Evolutionary conservation across 2,888 invertebrate species (phyloP), one percentile per base, ranked within the genome.

Genomic region (Limnephilus marmoratus): DNA sequence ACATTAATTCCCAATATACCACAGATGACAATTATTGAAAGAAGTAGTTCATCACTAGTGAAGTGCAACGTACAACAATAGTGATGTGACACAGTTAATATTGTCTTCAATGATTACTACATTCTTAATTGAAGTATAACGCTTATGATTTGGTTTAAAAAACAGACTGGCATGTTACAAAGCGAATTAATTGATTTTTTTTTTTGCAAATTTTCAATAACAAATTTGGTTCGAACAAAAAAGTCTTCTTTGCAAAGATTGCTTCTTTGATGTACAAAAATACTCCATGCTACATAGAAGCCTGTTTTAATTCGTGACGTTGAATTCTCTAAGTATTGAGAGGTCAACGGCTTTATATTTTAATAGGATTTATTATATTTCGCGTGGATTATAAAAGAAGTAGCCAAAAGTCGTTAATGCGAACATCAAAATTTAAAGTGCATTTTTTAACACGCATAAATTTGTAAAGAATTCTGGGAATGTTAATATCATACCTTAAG

Each of bases 401-500:
- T 83, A 83, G 31, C 83, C 83, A 83, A 83, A 83, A 83, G 37
- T 37, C 83, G 37, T 41, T 37, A 83, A 37, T 37, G 37, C n/a
- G 37, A 83, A 83, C 83, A 83, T 83, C 18, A 24, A 34, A 37
- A 34, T 37, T 31, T 83, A 34, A 83, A 83, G 83, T 83, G 83
- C 83, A 83, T 83, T 37, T 34, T 83, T 37, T 7, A 34, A 37
- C 83, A 5, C 68, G 68, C 9, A 83, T 83, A 83, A 83, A 83
- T 41, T 83, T 41, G 83, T 18, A 37, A 83, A n/a, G 5, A 83
- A 83, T 83, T 83, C 83, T 41, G 83, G 24, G 34, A 83, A 83
- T 83, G 18, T 37, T 83, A 11, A 83, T 83, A 34, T 83, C 24
- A 24, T n/a, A 68, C 24, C 24, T 24, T 68, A n/a, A n/a, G 68